phyloP scores from a whole-genome alignment of 2,888 invertebrate species.

The Drosophila emarginata region DNA sequence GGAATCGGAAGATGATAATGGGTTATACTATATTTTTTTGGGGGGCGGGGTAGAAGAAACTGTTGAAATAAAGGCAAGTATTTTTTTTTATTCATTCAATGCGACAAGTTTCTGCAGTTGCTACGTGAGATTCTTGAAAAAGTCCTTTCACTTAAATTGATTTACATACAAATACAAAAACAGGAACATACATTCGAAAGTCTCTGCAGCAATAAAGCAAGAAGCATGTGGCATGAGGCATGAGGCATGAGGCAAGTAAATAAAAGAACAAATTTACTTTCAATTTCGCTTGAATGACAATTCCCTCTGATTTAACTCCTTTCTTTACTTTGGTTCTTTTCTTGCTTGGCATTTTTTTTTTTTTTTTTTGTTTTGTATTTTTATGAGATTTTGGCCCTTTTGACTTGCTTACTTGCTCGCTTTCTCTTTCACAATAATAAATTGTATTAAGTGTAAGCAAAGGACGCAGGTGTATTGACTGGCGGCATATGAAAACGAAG shows the following conservation, averaged over 20 bases:
- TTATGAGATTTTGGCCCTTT: conserved; percentile 10
- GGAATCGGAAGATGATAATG: not conserved
- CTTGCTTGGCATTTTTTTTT: too few relatives aligned
- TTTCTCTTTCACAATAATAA: conserved; percentile 63
- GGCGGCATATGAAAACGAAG: not conserved
- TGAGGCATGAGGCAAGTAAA: conserved; percentile 15
- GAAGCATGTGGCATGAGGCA: conserved; percentile 18
- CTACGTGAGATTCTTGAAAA: conserved; percentile 18
- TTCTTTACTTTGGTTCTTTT: conserved; percentile 26
- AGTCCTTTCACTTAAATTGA: conserved; percentile 48
- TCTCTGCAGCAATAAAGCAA: conserved; percentile 39
- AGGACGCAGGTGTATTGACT: conserved; percentile 55
- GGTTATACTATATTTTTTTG: not conserved
- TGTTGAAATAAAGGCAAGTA: not conserved
- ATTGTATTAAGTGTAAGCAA: conserved; percentile 60
- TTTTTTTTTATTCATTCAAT: not conserved
- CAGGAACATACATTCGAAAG: not conserved
- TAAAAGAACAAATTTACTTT: conserved; percentile 56
- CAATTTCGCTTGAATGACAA: conserved; percentile 60
- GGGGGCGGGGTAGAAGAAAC: not conserved
- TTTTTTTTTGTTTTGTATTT: not conserved
- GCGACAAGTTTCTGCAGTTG: conserved; percentile 13
- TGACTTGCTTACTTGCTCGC: conserved; percentile 20
- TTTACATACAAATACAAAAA: conserved; percentile 40
- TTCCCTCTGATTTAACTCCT: conserved; percentile 55